Percentiles rank a stretch among this genome's conserved stretches.
Conservation (phyloP, 1,140 invertebrate species). For the Fopius arisanus region DNA sequence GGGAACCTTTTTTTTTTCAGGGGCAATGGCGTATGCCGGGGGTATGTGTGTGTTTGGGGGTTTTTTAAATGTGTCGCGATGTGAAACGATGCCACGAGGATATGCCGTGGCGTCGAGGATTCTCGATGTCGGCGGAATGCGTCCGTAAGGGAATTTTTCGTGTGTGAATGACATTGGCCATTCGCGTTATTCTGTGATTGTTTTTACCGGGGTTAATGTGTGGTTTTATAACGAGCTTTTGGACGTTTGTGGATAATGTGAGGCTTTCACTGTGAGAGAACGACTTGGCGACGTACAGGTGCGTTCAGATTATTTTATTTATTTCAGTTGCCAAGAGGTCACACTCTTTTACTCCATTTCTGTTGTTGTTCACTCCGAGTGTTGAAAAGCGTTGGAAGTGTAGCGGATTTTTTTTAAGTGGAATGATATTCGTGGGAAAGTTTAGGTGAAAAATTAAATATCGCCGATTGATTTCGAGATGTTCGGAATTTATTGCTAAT, state of each 20-base stretch:
- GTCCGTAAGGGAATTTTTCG: neutral
- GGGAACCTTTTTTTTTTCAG: too few species aligned
- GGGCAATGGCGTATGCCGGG: constrained; percentile 52
- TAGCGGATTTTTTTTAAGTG: too few species aligned
- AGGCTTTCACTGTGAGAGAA: neutral
- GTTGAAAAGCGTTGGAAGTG: too few species aligned
- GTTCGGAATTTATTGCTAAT: too few species aligned
- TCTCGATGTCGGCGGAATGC: neutral
- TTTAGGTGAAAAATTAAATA: too few species aligned
- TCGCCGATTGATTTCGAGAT: too few species aligned
- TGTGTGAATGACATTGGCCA: neutral
- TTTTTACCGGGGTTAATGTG: neutral
- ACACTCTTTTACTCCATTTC: too few species aligned
- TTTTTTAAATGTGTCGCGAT: constrained; percentile 24
- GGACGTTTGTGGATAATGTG: neutral
- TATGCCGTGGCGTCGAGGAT: constrained; percentile 3
- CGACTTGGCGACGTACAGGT: neutral
- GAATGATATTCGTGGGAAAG: too few species aligned
- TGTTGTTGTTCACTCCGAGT: too few species aligned
- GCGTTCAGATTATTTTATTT: too few species aligned
- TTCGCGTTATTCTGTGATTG: neutral
- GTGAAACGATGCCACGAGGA: constrained; percentile 13
- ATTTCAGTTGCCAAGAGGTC: too few species aligned
- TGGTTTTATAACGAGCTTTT: too few species aligned
- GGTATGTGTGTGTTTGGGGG: constrained; percentile 40